Conservation (phyloP, 1,140 invertebrate genomes). For the Drosophila busckii region DNA sequence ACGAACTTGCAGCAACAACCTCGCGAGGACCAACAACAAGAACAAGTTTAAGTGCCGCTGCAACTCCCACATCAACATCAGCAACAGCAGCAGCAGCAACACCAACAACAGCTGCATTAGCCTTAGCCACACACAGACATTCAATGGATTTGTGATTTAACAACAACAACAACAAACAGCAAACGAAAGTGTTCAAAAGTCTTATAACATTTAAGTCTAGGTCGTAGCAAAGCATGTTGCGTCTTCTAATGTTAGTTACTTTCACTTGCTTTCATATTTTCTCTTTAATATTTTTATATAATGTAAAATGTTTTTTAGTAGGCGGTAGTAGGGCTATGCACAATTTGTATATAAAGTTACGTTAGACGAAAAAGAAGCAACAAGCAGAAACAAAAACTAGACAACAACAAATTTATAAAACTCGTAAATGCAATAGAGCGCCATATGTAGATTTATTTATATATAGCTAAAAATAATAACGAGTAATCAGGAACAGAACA, state of each 20-base stretch:
- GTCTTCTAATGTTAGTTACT: conserved; percentile 11
- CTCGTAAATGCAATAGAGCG: conserved; percentile 15
- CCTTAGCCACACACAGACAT: conserved; percentile 5
- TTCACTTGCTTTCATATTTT: conserved; percentile 26
- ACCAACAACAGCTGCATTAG: not conserved
- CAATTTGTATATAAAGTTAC: conserved; percentile 6
- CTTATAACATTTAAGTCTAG: conserved; percentile 40
- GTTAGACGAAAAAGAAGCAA: too few relatives aligned
- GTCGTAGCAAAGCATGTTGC: conserved; percentile 15
- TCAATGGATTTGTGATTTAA: conserved; percentile 30
- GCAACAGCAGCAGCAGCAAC: conserved; percentile 6
- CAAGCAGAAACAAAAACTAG: not conserved
- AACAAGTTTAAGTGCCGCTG: too few relatives aligned
- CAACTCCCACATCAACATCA: not conserved
- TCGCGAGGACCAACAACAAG: not conserved
- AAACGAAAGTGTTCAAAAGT: conserved; percentile 68
- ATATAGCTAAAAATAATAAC: not conserved
- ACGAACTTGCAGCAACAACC: conserved; percentile 2
- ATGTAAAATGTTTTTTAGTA: conserved; percentile 1
- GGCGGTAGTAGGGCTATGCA: conserved; percentile 1
- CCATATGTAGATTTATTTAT: conserved; percentile 5
- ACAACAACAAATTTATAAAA: conserved; percentile 16
- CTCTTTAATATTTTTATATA: conserved; percentile 5
- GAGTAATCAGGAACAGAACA: conserved; percentile 3
- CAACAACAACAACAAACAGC: conserved; percentile 21